Conservation (phyloP, 2,797 vertebrate species). For the Girardinus metallicus region DNA sequence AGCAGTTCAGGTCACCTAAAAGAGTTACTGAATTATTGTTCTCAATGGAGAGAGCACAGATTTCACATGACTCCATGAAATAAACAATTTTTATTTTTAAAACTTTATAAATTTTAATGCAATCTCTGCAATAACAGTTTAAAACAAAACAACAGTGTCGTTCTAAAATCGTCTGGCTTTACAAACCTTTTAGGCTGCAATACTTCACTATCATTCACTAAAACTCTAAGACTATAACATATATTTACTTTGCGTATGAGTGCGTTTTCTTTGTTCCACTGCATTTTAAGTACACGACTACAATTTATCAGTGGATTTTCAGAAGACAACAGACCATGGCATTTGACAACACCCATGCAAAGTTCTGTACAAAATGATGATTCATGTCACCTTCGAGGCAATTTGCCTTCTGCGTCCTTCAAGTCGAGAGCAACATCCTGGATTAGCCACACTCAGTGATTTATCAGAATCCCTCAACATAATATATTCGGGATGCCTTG, state of each 20-base stretch:
- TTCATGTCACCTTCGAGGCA: slow-evolving; percentile 35
- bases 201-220: not conserved
- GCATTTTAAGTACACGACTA: not conserved
- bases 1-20: not conserved
- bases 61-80: slow-evolving; percentile 37
- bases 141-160: not conserved
- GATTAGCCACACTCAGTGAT: slow-evolving; percentile 44
- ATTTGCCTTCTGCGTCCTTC: slow-evolving; percentile 45
- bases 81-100: slow-evolving; percentile 25
- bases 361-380: slow-evolving; percentile 36
- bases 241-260: not conserved
- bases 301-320: slow-evolving; percentile 21
- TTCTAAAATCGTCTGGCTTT: not conserved
- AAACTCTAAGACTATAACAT: not conserved
- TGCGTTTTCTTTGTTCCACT: not conserved
- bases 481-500: slow-evolving; percentile 46
- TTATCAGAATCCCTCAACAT: slow-evolving; percentile 39
- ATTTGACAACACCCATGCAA: slow-evolving; percentile 28
- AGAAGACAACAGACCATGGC: slow-evolving; percentile 16
- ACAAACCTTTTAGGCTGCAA: not conserved
- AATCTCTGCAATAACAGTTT: slow-evolving; percentile 3
- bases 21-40: not conserved
- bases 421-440: slow-evolving; percentile 34
- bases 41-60: not conserved
- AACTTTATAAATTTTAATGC: not conserved